A percentile compares a stretch with the other conserved stretches of the same genome.
These are phyloP conservation scores for Dusona sp. DNA, from an alignment of 2,888 invertebrate genomes.

Conservation along the genomic window DNA sequence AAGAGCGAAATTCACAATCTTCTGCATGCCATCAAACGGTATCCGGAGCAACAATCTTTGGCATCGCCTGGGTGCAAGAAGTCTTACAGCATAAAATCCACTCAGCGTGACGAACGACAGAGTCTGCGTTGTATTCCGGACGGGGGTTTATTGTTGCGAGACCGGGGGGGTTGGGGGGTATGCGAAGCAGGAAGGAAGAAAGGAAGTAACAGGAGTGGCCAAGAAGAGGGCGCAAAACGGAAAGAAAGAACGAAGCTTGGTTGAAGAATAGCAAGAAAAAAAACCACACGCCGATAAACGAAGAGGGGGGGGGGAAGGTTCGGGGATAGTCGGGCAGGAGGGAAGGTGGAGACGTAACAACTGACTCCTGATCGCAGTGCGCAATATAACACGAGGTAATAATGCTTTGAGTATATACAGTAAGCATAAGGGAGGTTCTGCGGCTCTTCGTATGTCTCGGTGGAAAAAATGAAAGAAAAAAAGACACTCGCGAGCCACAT, in stretches of 20 bases:
- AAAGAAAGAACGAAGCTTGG: constrained; percentile 49
- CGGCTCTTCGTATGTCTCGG: constrained; percentile 23
- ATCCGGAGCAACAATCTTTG: constrained; percentile 54
- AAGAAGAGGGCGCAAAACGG: constrained; percentile 8
- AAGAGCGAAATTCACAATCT: constrained; percentile 49
- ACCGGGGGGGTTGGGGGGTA: constrained; percentile 67
- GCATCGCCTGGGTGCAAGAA: neutral
- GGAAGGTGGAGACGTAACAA: constrained; percentile 46
- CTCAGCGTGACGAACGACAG: constrained; percentile 51
- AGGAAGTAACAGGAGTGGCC: constrained; percentile 73
- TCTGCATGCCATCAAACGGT: constrained; percentile 30
- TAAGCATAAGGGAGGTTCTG: constrained; percentile 51
- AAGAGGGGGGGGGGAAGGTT: constrained; percentile 42
- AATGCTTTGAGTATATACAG: constrained; percentile 36
- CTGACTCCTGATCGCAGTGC: constrained; percentile 63
- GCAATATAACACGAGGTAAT: constrained; percentile 47
- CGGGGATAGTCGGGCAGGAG: constrained; percentile 56
- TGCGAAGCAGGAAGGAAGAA: constrained; percentile 75
- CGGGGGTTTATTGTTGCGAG: constrained; percentile 80
- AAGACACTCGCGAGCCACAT: constrained; percentile 30
- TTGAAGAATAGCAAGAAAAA: constrained; percentile 66
- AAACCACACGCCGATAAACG: constrained; percentile 30
- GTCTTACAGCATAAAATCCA: constrained; percentile 13
- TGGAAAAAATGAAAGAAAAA: constrained; percentile 11
- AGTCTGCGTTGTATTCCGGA: constrained; percentile 6